Base-by-base conservation (phyloP, 2,888 invertebrate genomes). In the Macroteleia sp. region DNA sequence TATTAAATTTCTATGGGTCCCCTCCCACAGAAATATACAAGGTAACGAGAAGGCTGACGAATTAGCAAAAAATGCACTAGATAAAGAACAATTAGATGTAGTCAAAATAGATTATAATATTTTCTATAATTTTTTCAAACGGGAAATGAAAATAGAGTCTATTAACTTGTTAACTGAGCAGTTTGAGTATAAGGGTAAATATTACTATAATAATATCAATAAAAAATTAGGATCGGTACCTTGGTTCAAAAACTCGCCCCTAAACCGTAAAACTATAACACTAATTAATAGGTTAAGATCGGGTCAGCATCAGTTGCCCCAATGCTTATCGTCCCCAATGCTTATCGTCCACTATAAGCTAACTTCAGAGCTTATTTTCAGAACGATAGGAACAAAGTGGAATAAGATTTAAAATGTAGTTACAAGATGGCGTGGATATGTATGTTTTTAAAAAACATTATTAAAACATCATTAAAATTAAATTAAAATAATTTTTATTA, bases 41-140 rank as follows among this genome's bases (percentile, higher is more conserved):
- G 50, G 50, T 16, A 50, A 32, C n/a, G 50, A 50, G 5, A 44
- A 10, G 12, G 44, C 44, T 44, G 44, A 44, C 12, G 19, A 44
- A 12, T 12, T 44, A 9, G 44, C 44, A 10, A 44, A 44, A 19
- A 4, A 19, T 8, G 17, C 41, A 17, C 16, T 42, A 19, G 16
- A 10, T 19, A 42, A 10, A 10, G 30, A 30, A 2, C 5, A 30
- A 8, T 4, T 30, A 9, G 30, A 30, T 10, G 30, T 30, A 10
- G 10, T 30, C 9, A 30, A 10, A 10, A 30, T 30, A 10, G 10
- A 30, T 10, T 30, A 30, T 30, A 10, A 16, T 19, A 16, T 17
- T 17, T 39, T 17, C 19, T 9, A 17, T 19, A 39, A 16, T 39
- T 9, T 19, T 39, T 9, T 9, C 17, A 39, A 39, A 17, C 3